These are phyloP conservation scores for Drosophila eohydei DNA, from an alignment of 2,888 invertebrate species.

Conservation along the genomic window DNA sequence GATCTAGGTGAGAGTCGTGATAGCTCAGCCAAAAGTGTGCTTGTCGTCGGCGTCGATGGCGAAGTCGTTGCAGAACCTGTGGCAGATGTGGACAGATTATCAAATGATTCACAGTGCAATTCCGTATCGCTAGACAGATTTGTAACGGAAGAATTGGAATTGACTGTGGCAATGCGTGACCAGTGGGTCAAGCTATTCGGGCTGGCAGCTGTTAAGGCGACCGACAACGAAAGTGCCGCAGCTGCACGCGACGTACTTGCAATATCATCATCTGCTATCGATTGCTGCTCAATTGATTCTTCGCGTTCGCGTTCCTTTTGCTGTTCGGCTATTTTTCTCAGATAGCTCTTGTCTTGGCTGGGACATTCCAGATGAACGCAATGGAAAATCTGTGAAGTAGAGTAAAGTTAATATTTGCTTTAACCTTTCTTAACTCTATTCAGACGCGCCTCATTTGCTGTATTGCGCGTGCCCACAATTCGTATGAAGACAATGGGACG, in stretches of 20 bases:
- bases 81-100: conserved; percentile 12
- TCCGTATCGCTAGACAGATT: conserved; percentile 7
- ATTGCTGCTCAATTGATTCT: background rate
- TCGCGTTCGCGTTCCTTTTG: conserved; percentile 41
- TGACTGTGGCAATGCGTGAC: conserved; percentile 7
- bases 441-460: conserved; percentile 94
- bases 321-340: conserved; percentile 61
- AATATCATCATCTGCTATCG: conserved; percentile 35
- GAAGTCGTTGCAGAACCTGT: conserved; percentile 27
- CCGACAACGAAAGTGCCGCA: conserved; percentile 20
- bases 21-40: conserved; percentile 16
- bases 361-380: conserved; percentile 99
- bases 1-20: background rate
- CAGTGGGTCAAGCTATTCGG: conserved; percentile 20
- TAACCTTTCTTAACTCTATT: background rate
- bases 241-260: conserved; percentile 50
- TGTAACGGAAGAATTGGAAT: background rate
- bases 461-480: conserved; percentile 98
- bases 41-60: conserved; percentile 37
- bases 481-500: conserved; percentile 96
- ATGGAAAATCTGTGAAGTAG: conserved; percentile 92
- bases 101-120: conserved; percentile 1
- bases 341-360: conserved; percentile 86
- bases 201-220: conserved; percentile 7
- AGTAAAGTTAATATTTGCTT: background rate